Conservation (phyloP, 2,113 vertebrate species). For the Nibea coibor region DNA sequence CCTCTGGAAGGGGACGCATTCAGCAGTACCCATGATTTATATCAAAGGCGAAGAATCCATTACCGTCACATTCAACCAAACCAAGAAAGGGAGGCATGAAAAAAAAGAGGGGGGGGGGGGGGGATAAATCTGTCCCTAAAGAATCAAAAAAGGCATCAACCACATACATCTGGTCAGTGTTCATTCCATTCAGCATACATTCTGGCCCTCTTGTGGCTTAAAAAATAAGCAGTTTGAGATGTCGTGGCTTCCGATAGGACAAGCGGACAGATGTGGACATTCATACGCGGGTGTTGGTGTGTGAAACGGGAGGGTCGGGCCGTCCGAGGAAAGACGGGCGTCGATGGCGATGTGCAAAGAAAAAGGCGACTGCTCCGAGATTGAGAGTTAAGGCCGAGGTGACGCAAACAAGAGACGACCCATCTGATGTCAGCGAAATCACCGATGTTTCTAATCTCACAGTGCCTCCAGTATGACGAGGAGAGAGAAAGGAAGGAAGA, state of each 20-base stretch:
- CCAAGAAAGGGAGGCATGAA: constrained; percentile 68
- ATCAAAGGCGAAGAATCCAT: constrained; percentile 85
- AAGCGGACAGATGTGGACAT: constrained; percentile 40
- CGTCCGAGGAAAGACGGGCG: constrained; percentile 22
- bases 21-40: constrained; percentile 86
- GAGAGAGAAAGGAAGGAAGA: not conserved
- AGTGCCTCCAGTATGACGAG: constrained; percentile 43
- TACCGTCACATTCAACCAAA: constrained; percentile 64
- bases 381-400: constrained; percentile 86
- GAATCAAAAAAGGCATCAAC: constrained; percentile 88
- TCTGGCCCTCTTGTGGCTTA: constrained; percentile 86
- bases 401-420: constrained; percentile 79
- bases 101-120: constrained; percentile 67
- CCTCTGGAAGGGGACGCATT: constrained; percentile 84
- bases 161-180: constrained; percentile 83
- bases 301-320: not conserved
- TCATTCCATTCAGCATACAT: constrained; percentile 88
- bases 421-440: constrained; percentile 62
- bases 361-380: constrained; percentile 74
- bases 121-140: constrained; percentile 85
- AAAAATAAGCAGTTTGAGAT: constrained; percentile 48
- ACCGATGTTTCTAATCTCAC: constrained; percentile 75
- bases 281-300: constrained; percentile 27
- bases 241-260: constrained; percentile 35
- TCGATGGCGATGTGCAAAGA: constrained; percentile 62